Evolutionary conservation across 2,888 invertebrate species (phyloP).

Genomic region (Apamea sordens): DNA sequence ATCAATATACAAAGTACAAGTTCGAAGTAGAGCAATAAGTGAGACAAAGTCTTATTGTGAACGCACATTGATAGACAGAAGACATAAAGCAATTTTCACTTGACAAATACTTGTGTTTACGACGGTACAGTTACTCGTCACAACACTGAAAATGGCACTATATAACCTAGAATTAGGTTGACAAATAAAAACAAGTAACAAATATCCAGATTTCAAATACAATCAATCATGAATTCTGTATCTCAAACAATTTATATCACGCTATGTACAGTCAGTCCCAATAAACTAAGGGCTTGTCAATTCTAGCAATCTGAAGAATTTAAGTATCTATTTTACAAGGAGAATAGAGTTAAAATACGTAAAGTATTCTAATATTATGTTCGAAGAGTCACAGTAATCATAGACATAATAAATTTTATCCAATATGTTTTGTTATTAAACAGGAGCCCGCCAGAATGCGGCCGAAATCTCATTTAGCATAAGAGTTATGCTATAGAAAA

Average conservation of each 20-base stretch:
- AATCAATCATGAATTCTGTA: conserved; percentile 66
- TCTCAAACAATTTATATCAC: conserved; percentile 71
- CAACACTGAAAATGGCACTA: conserved; percentile 84
- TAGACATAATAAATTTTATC: conserved; percentile 61
- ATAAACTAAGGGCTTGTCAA: conserved; percentile 61
- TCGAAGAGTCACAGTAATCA: conserved; percentile 64
- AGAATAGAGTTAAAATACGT: conserved; percentile 62
- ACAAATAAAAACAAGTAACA: conserved; percentile 63
- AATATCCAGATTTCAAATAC: conserved; percentile 67
- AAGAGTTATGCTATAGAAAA: conserved; percentile 58
- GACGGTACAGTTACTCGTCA: conserved; percentile 68
- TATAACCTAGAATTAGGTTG: conserved; percentile 76
- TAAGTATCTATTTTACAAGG: conserved; percentile 60
- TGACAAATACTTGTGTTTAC: conserved; percentile 62
- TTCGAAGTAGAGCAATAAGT: conserved; percentile 55
- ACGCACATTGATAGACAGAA: conserved; percentile 67
- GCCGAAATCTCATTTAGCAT: conserved; percentile 54
- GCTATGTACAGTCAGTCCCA: conserved; percentile 76
- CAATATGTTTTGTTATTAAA: conserved; percentile 57
- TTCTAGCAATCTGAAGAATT: conserved; percentile 50
- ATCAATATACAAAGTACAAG: conserved; percentile 65
- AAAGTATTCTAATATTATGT: conserved; percentile 49
- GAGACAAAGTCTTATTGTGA: conserved; percentile 63
- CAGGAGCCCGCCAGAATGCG: conserved; percentile 63
- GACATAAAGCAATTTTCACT: conserved; percentile 64